Evolutionary conservation across 2,797 vertebrate genomes (phyloP), one percentile per base, ranked within the genome.

Genomic region (Peromyscus aztecus): DNA sequence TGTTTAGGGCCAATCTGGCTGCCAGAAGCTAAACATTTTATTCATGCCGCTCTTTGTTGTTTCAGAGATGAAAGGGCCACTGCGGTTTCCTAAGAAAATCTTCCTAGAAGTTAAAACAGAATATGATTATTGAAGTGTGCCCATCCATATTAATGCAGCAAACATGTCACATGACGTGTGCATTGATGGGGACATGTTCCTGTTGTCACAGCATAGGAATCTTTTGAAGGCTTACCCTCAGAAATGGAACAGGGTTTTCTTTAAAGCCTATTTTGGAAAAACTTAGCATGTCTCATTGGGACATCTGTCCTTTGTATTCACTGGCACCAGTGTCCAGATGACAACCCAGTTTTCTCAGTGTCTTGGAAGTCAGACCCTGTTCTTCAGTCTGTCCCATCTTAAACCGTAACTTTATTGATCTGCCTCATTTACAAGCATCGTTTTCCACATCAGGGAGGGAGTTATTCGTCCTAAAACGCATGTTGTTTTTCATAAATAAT

Each of bases 221-320:
- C 93, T 96, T 93, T 90, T 77, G 76, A 95, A 80, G 90, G 90
- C 9, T 85, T 40, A 46, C 5, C 37, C 81, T n/a, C 9, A 49
- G 69, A 94, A 92, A 75, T 3, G 16, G 2, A 83, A 6, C 46
- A 13, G 84, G 89, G 46, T 69, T 93, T 95, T 73, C 65, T 69
- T 59, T 67, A 71, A 75, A 88, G 57, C 71, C 95, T 88, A 29
- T 65, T 94, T 59, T 87, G 91, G 96, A 75, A 71, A 96, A 96
- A n/a, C 78, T 97, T 92, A 69, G 82, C 77, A 11, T 52, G 16
- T 31, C 9, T 85, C 96, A 90, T 59, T 89, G 46, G 92, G 46
- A 86, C 95, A 95, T 98, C 97, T 97, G 97, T 65, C 77, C 98
- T 97, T 95, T 94, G 96, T 97, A 97, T 97, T 88, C 94, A 34